Evolutionary conservation across 2,888 invertebrate genomes (phyloP).

Genomic region (Gnatocerus cornutus): DNA sequence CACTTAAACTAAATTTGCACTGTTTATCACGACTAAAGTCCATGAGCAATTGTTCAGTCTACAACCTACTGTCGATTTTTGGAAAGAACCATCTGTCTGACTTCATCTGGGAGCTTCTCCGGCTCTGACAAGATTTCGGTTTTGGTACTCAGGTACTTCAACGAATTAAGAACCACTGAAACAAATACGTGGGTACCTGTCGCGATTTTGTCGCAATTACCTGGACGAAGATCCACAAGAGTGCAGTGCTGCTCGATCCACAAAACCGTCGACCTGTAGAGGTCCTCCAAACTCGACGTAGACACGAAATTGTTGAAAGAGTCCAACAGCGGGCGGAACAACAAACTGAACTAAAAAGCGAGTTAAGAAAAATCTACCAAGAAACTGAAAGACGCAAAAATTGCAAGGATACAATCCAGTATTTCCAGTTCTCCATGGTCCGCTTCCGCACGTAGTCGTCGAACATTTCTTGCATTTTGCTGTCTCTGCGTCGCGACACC

Average conservation of each 20-base stretch:
- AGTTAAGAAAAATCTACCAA: conserved; percentile 69
- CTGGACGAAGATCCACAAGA: conserved; percentile 92
- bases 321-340: conserved; percentile 90
- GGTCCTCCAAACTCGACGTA: conserved; percentile 91
- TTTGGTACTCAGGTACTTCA: conserved; percentile 91
- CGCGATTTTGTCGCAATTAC: conserved; percentile 72
- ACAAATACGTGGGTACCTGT: conserved; percentile 55
- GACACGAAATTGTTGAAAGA: conserved; percentile 95
- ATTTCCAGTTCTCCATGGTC: conserved; percentile 96
- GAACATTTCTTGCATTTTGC: conserved; percentile 94
- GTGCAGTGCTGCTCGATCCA: conserved; percentile 99
- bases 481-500: conserved; percentile 90
- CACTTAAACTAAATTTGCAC: conserved; percentile 39
- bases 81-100: conserved; percentile 79
- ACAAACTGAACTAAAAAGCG: conserved; percentile 86
- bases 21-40: conserved; percentile 35
- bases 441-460: conserved; percentile 90
- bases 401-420: conserved; percentile 94
- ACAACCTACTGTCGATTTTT: conserved; percentile 30
- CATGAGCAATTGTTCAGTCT: conserved; percentile 40
- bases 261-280: conserved; percentile 91
- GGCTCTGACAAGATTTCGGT: conserved; percentile 95
- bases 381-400: conserved; percentile 35
- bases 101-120: conserved; percentile 91
- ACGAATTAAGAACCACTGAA: conserved; percentile 93